Conservation (phyloP, 1,140 invertebrate genomes). For the Leptinotarsa lineolata region DNA sequence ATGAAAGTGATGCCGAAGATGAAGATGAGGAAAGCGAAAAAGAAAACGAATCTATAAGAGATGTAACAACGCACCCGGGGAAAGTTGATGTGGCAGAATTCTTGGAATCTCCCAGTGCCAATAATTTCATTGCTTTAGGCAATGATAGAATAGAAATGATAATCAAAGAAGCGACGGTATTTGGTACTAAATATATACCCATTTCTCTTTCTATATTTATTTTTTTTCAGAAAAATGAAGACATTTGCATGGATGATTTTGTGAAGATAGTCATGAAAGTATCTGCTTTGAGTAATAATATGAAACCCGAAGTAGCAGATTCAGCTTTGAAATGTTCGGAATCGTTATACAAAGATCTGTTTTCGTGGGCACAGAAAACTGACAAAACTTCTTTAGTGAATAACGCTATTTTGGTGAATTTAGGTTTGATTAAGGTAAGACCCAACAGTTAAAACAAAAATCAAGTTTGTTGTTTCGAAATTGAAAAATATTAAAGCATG, state of each 20-base stretch:
- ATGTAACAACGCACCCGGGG: constrained; percentile 20
- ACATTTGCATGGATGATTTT: constrained; percentile 58
- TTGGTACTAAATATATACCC: not conserved
- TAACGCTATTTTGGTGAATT: constrained; percentile 68
- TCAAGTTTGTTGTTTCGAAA: no score
- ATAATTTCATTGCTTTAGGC: constrained; percentile 62
- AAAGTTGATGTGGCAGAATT: constrained; percentile 61
- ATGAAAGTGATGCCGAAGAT: constrained; percentile 56
- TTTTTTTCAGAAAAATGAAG: constrained; percentile 48
- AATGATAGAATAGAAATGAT: constrained; percentile 56
- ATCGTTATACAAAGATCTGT: constrained; percentile 64
- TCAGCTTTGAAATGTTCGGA: constrained; percentile 61
- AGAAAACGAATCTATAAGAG: constrained; percentile 48
- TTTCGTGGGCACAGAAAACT: constrained; percentile 61
- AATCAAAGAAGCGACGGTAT: constrained; percentile 58
- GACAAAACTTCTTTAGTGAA: constrained; percentile 61
- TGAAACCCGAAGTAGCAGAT: constrained; percentile 60
- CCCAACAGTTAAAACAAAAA: not conserved
- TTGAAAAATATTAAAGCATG: no score
- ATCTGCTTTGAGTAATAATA: constrained; percentile 61
- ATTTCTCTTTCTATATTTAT: constrained; percentile 9
- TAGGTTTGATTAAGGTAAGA: constrained; percentile 72
- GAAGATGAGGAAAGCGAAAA: constrained; percentile 52
- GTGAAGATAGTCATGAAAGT: constrained; percentile 64
- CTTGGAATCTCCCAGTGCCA: constrained; percentile 60